Base-by-base conservation (phyloP, 2,113 vertebrate genomes). In the Gasterosteus nipponicus region DNA sequence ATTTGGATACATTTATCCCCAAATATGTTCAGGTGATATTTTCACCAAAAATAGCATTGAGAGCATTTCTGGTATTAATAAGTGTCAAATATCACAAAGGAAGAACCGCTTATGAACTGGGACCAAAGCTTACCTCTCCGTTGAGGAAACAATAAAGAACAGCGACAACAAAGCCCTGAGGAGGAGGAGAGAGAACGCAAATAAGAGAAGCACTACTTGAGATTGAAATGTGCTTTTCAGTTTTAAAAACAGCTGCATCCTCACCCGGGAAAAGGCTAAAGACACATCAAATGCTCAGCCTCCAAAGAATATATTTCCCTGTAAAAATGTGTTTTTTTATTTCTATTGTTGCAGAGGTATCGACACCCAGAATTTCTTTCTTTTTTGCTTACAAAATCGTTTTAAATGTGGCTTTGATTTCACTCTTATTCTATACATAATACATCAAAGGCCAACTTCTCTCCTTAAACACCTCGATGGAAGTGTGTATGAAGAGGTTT, bases 81-180 rank as follows among this genome's bases (percentile, higher is more conserved):
- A 4, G 0, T 3, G 0, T 46, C 0, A 51, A 49, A 56, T n/a
- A 31, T 60, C 10, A 22, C 4, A 44, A 26, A 62, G 58, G 51
- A 14, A 58, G 22, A 16, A 31, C 10, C 16, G 15, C 51, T 9
- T 1, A 18, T 63, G 8, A 66, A 67, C 14, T 5, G 79, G 51
- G 1, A 12, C 19, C 56, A 16, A 31, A 19, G 4, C 92, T 95
- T 96, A 99, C 98, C 96, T 99, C 98, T 82, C 98, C 97, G 47
- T 99, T 99, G 86, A 99, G 93, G 92, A 99, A 99, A 88, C 98
- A 99, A 90, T 99, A 99, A 68, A 99, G 96, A 51, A 99, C 95
- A 38, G 97, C 97, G 35, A 99, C 98, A 80, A 99, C 98, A 81
- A 99, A 99, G 12, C 98, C 98, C 98, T 99, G 78, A 62, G 46